phyloP scores from a whole-genome alignment of 2,113 vertebrate species.

The Bujurquina vittata region DNA sequence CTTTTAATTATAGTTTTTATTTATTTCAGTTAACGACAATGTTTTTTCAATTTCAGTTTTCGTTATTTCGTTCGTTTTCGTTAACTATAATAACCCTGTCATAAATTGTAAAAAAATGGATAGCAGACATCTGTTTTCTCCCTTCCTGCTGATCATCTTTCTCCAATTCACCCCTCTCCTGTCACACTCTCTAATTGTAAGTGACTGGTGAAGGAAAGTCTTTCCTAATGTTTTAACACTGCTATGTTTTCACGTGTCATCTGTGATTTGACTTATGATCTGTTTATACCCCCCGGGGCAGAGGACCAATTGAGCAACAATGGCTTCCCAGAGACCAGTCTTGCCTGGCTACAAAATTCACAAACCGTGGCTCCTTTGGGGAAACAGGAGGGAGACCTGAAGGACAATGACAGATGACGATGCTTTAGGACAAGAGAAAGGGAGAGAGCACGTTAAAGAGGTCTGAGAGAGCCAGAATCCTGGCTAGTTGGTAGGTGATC shows the following conservation, averaged over 20 bases:
- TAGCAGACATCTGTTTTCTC: neutral
- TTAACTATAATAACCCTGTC: too few species aligned
- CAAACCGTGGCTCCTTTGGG: conserved; percentile 15
- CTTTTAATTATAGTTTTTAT: too few species aligned
- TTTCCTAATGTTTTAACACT: conserved; percentile 27
- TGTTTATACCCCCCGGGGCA: neutral
- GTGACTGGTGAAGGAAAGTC: conserved; percentile 12
- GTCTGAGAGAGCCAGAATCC: too few species aligned
- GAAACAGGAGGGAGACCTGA: conserved; percentile 20
- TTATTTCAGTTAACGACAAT: too few species aligned
- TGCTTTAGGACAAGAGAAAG: conserved; percentile 13
- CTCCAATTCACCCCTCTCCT: neutral
- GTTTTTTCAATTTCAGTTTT: too few species aligned
- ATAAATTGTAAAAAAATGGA: conserved; percentile 12
- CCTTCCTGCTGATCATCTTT: neutral
- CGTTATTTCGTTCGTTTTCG: too few species aligned
- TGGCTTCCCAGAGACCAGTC: conserved; percentile 4
- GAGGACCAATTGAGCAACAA: conserved; percentile 25
- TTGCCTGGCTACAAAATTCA: conserved; percentile 1
- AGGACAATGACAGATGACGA: conserved; percentile 41
- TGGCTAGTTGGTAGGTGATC: too few species aligned
- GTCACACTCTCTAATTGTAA: conserved; percentile 16
- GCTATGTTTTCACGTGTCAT: neutral
- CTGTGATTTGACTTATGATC: conserved; percentile 22
- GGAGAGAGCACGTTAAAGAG: neutral